phyloP scores from a whole-genome alignment of 2,797 vertebrate species.

The Poecilia velifera region DNA sequence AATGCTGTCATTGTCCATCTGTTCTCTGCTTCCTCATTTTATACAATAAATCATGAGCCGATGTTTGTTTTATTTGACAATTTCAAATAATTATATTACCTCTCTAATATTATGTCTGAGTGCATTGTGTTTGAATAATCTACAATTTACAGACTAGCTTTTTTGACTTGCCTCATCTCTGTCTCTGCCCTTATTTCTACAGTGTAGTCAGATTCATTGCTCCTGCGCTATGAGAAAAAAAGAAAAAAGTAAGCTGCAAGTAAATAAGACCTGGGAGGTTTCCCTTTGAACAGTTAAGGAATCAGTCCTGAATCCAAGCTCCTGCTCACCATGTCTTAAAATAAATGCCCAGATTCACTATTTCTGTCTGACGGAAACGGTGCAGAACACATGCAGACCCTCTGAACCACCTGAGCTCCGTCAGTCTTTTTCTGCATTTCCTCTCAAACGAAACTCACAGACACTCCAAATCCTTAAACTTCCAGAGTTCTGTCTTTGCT shows the following conservation, averaged over 20 bases:
- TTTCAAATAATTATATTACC: background rate
- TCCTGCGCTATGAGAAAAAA: background rate
- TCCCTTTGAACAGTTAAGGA: slow-evolving; percentile 8
- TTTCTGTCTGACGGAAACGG: slow-evolving; percentile 14
- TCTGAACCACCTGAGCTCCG: background rate
- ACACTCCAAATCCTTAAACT: background rate
- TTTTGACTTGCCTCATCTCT: background rate
- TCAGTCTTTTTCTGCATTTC: slow-evolving; percentile 3
- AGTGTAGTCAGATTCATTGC: background rate
- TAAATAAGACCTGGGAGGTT: background rate
- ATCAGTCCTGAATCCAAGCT: slow-evolving; percentile 18
- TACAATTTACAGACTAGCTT: background rate
- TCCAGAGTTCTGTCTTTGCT: background rate
- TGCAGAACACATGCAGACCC: background rate
- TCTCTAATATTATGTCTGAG: background rate
- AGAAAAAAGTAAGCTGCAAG: background rate
- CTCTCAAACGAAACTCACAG: background rate
- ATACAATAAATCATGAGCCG: background rate
- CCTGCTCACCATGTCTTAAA: slow-evolving; percentile 1
- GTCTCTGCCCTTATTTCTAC: background rate
- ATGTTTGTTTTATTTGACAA: background rate
- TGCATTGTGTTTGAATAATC: background rate
- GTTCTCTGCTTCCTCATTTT: slow-evolving; percentile 35
- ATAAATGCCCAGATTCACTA: slow-evolving; percentile 10
- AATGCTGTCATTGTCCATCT: slow-evolving; percentile 73